Evolutionary conservation across 2,113 vertebrate species (phyloP).

Genomic region (Brevimyrus niger): DNA sequence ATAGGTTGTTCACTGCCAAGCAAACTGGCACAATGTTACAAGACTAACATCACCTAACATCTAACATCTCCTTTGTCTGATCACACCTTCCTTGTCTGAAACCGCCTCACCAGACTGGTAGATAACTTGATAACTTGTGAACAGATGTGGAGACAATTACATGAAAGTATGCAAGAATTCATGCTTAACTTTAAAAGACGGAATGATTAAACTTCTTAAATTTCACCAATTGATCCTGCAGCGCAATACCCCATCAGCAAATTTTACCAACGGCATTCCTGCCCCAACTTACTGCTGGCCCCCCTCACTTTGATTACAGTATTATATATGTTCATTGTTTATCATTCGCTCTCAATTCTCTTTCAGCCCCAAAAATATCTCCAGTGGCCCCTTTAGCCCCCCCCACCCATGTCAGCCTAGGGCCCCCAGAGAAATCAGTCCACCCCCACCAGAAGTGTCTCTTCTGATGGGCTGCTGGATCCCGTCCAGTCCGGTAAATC

Average conservation of each 20-base stretch:
- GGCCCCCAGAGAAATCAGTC: background rate
- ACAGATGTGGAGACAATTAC: background rate
- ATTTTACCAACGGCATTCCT: background rate
- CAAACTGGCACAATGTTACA: background rate
- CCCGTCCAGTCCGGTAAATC: slow-evolving; percentile 47
- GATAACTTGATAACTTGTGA: background rate
- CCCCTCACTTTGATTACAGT: background rate
- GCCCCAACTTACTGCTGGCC: background rate
- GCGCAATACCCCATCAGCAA: background rate
- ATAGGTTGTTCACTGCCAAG: too few relatives aligned
- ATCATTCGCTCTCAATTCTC: background rate
- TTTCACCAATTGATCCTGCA: background rate
- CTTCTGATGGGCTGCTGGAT: slow-evolving; percentile 27
- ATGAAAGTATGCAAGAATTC: background rate
- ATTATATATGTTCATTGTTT: background rate
- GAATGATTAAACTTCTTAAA: background rate
- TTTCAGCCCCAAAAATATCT: background rate
- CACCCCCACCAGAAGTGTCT: background rate
- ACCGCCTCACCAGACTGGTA: too few relatives aligned
- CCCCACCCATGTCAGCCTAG: background rate
- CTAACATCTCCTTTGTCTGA: background rate
- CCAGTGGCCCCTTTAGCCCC: background rate
- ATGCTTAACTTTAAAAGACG: background rate
- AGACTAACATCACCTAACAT: too few relatives aligned
- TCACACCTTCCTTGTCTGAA: too few relatives aligned